Evolutionary conservation across 92 coral and sea anemone genomes (phyloP).

Genomic region (Palythoa grandis): DNA sequence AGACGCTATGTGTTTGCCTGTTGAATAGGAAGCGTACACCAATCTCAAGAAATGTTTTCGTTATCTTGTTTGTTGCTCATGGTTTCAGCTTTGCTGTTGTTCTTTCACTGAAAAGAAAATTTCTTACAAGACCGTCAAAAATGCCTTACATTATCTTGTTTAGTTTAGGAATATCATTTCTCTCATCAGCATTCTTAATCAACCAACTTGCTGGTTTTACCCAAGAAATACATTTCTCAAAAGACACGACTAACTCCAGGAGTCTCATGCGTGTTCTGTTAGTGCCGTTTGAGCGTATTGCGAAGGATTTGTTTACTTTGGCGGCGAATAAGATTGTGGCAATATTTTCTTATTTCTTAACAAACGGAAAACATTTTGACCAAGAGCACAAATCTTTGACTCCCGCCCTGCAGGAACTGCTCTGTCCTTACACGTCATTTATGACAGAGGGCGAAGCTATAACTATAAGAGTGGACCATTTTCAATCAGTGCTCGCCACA

Average conservation of each 20-base stretch:
- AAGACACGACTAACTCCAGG: background rate
- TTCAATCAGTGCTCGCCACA: background rate
- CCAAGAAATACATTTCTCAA: background rate
- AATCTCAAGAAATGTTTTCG: slow-evolving; percentile 3
- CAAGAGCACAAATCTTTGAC: background rate
- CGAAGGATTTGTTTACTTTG: slow-evolving; percentile 5
- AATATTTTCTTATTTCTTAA: background rate
- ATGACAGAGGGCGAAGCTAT: background rate
- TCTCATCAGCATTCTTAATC: slow-evolving; percentile 15
- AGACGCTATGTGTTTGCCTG: slow-evolving; percentile 20
- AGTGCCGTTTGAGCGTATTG: slow-evolving; percentile 2
- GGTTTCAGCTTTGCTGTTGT: slow-evolving; percentile 30
- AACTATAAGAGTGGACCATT: background rate
- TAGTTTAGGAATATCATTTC: slow-evolving; percentile 10
- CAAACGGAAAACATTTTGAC: background rate
- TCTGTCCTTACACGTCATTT: slow-evolving; percentile 8
- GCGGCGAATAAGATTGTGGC: background rate
- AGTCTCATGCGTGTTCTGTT: background rate
- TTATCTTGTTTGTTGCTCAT: slow-evolving; percentile 25
- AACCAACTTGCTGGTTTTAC: slow-evolving; percentile 5
- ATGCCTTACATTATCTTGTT: slow-evolving; percentile 1
- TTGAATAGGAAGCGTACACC: background rate
- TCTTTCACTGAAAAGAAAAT: slow-evolving; percentile 27
- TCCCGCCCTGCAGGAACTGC: slow-evolving; percentile 12
- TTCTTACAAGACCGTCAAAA: slow-evolving; percentile 25